Evolutionary conservation across 2,797 vertebrate genomes (phyloP).

Genomic region (Semaprochilodus insignis): DNA sequence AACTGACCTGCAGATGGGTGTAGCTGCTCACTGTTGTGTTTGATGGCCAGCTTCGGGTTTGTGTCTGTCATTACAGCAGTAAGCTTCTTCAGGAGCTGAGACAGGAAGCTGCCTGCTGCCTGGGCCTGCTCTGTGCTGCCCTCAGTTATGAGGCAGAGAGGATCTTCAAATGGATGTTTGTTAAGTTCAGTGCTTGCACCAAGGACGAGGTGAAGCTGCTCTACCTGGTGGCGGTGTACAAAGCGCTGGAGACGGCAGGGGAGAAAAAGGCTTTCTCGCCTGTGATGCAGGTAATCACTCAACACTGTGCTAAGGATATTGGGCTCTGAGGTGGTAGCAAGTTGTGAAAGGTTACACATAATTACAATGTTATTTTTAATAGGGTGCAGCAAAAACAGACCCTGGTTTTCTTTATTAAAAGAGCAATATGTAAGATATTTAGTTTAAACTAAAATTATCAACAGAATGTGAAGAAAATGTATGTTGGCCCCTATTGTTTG

Average conservation of each 20-base stretch:
- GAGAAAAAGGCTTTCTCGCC: slow-evolving; percentile 98
- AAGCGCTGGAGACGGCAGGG: slow-evolving; percentile 93
- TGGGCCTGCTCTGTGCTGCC: slow-evolving; percentile 93
- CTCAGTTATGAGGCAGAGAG: slow-evolving; percentile 97
- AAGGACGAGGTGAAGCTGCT: slow-evolving; percentile 98
- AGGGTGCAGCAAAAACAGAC: too few species aligned
- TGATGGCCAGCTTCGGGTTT: slow-evolving; percentile 11
- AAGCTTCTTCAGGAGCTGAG: slow-evolving; percentile 97
- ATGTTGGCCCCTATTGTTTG: too few species aligned
- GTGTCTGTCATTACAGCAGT: slow-evolving; percentile 81
- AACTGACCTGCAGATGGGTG: neutral
- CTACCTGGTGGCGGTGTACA: slow-evolving; percentile 93
- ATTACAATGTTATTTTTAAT: too few species aligned
- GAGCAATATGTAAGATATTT: too few species aligned
- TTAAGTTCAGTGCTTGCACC: slow-evolving; percentile 90
- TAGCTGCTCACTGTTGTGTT: neutral
- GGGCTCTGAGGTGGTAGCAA: neutral
- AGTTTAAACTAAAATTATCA: too few species aligned
- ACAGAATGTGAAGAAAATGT: too few species aligned
- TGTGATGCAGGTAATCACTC: slow-evolving; percentile 91
- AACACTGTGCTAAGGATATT: neutral
- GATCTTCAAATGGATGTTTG: slow-evolving; percentile 99
- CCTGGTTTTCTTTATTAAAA: too few species aligned
- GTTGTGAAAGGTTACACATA: too few species aligned
- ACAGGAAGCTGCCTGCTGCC: slow-evolving; percentile 93